Conservation (phyloP, 2,113 vertebrate genomes). For the Aphyosemion australe region DNA sequence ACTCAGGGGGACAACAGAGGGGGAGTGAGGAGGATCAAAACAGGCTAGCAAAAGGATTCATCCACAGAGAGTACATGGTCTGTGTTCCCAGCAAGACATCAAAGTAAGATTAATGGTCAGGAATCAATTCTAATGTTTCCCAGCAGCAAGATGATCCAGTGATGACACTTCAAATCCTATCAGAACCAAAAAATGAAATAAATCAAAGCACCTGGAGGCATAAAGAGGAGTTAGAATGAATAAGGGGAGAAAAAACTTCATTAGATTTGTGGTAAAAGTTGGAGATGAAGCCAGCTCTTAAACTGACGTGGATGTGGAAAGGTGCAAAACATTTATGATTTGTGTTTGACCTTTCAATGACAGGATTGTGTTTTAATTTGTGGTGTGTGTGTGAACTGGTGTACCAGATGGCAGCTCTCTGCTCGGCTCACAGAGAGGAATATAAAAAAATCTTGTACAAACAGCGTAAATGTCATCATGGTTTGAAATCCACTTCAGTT, state of each 20-base stretch:
- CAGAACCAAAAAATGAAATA: not conserved
- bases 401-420: no score
- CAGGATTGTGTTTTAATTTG: constrained; percentile 30
- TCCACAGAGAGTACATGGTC: constrained; percentile 2
- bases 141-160: not conserved
- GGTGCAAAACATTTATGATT: constrained; percentile 1
- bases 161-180: constrained; percentile 6
- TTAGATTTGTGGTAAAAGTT: not conserved
- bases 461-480: not conserved
- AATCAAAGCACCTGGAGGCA: not conserved
- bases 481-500: constrained; percentile 11
- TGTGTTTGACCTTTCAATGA: constrained; percentile 51
- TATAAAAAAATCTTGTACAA: no score
- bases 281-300: not conserved
- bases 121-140: constrained; percentile 36
- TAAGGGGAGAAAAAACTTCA: not conserved
- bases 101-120: constrained; percentile 36
- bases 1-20: constrained; percentile 1
- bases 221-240: not conserved
- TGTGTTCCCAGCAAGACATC: constrained; percentile 18
- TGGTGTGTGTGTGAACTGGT: not conserved
- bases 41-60: not conserved
- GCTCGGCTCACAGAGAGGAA: no score
- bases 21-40: not conserved
- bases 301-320: not conserved